phyloP scores from a whole-genome alignment of 2,113 vertebrate species.

The Xiphophorus maculatus region DNA sequence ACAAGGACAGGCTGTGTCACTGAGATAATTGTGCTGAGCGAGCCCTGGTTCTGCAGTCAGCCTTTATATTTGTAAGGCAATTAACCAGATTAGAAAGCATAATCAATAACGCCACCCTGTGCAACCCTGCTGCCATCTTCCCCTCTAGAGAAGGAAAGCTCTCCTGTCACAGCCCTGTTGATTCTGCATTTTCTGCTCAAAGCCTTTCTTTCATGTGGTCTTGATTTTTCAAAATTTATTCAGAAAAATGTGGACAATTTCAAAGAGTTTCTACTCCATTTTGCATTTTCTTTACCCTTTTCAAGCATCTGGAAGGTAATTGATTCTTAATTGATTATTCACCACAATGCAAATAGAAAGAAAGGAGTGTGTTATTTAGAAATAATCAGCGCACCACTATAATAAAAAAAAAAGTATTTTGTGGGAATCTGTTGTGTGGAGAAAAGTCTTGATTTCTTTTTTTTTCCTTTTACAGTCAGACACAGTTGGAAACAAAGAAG shows the following conservation, averaged over 20 bases:
- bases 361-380: not conserved
- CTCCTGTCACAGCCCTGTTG: constrained; percentile 7
- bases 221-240: not conserved
- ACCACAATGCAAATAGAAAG: not conserved
- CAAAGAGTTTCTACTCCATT: not conserved
- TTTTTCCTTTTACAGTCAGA: not conserved
- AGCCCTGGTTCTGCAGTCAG: constrained; percentile 45
- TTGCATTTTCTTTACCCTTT: not conserved
- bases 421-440: not conserved
- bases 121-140: constrained; percentile 15
- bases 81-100: constrained; percentile 57
- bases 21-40: constrained; percentile 30
- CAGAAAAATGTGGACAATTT: not conserved
- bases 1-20: constrained; percentile 47
- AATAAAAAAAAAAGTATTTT: not conserved
- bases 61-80: constrained; percentile 59
- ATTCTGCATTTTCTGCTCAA: not conserved
- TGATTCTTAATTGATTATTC: not conserved
- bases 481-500: not conserved
- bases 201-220: not conserved
- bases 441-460: not conserved
- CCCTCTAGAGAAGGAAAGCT: constrained; percentile 7
- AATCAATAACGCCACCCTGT: constrained; percentile 48
- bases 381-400: not conserved
- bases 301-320: not conserved